Evolutionary conservation across 1,140 invertebrate species (phyloP), one percentile per base, ranked within the genome.

Genomic region (Limonius californicus): DNA sequence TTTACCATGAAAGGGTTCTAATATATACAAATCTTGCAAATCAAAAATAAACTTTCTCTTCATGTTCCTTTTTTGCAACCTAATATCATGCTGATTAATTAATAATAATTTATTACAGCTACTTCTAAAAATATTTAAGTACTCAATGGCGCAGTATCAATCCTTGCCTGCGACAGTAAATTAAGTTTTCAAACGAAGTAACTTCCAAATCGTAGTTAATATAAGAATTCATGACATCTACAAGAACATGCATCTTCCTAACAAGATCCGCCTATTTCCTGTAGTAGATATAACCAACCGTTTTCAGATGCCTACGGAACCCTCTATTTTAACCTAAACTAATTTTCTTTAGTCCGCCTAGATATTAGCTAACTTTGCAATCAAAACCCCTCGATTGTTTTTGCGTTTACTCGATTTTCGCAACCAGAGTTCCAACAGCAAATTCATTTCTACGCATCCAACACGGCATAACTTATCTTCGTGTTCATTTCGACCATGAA

Each of bases 241-340:
- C 57, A 60, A 53, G 56, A 55, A 57, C 62, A 53, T 64, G 65
- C 61, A 62, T 61, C 61, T 54, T 64, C 61, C 65, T 60, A 61
- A 67, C 65, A 42, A 64, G 65, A 35, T 61, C 63, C 65, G 62
- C 65, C 65, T 59, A 61, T 67, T 67, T 57, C 59, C 55, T 67
- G 65, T 67, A 61, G 32, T 18, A 50, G 45, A 18, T 50, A 47
- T 43, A 59, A 59, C 59, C 57, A 57, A 47, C 61, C 65, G 54
- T 59, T 62, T 61, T 59, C 57, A 53, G 50, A 65, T 66, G 55
- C 65, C 59, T 55, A 55, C 30, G 54, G 30, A 30, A 55, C 19
- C 45, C 45, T 50, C 14, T 12, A 7, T 50, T 50, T 21, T 21
- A 50, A 9, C 8, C 19, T 18, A 50, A 50, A 18, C 14, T 50